phyloP scores from a whole-genome alignment of 2,888 invertebrate species.

The Nephrotoma flavescens region DNA sequence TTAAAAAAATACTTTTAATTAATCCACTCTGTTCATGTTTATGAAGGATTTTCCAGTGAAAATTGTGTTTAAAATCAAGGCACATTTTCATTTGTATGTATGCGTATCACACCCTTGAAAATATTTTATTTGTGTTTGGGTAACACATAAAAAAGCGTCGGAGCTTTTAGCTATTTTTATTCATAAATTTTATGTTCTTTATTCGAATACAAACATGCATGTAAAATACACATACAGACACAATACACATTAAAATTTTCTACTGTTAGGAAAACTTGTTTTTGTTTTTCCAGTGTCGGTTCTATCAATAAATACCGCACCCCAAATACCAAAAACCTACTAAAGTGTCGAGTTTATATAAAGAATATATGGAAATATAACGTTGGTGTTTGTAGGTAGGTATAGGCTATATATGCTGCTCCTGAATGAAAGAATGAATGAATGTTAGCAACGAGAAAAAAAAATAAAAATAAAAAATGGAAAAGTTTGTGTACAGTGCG shows the following conservation, averaged over 20 bases:
- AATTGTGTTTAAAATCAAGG: neutral
- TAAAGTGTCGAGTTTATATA: neutral
- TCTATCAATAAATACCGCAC: neutral
- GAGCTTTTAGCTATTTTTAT: neutral
- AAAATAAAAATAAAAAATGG: neutral
- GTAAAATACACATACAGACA: neutral
- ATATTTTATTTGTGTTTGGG: neutral
- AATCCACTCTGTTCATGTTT: neutral
- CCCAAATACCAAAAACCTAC: neutral
- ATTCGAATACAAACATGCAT: neutral
- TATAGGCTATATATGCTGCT: neutral
- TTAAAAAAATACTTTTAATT: neutral
- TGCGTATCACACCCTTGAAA: neutral
- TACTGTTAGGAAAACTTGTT: neutral
- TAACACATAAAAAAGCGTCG: neutral
- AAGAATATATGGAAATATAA: neutral
- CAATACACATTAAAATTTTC: neutral
- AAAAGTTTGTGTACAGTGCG: neutral
- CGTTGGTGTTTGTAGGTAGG: neutral
- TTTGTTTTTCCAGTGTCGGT: neutral
- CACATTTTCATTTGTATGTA: neutral
- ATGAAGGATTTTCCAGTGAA: neutral
- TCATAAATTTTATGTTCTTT: neutral
- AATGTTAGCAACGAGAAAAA: neutral
- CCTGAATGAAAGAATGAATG: neutral